Percentiles rank a stretch among this genome's conserved stretches.
These are phyloP conservation scores for Ibycter americanus DNA, from an alignment of 2,797 vertebrate genomes.

Conservation along the genomic window DNA sequence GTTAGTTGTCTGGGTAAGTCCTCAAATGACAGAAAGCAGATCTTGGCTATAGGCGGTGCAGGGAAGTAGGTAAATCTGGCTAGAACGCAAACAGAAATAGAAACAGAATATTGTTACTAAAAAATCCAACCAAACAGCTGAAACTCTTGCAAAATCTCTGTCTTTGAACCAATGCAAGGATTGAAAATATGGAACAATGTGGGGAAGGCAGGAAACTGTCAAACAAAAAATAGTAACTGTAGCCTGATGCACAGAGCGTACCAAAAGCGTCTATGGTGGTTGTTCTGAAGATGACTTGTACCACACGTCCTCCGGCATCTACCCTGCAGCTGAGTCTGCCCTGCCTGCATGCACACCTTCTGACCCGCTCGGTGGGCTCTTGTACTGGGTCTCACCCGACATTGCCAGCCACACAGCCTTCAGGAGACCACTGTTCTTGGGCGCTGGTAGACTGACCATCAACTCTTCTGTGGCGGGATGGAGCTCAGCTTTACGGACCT, in stretches of 20 bases:
- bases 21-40: background rate
- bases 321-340: background rate
- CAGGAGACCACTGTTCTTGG: background rate
- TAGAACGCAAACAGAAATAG: background rate
- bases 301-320: background rate
- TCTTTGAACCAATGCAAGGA: background rate
- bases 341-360: fast-evolving
- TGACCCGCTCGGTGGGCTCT: fast-evolving
- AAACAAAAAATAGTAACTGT: background rate
- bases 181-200: background rate
- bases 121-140: background rate
- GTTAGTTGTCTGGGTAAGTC: background rate
- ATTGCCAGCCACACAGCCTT: background rate
- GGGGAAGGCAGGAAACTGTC: background rate
- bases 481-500: background rate
- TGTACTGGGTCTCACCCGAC: background rate
- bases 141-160: background rate
- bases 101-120: background rate
- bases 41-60: background rate
- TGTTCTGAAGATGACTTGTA: background rate
- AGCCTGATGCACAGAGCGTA: background rate
- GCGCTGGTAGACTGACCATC: background rate
- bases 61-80: background rate
- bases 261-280: background rate
- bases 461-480: background rate